Conservation (phyloP, 1,140 invertebrate genomes). For the Papilio glaucus region DNA sequence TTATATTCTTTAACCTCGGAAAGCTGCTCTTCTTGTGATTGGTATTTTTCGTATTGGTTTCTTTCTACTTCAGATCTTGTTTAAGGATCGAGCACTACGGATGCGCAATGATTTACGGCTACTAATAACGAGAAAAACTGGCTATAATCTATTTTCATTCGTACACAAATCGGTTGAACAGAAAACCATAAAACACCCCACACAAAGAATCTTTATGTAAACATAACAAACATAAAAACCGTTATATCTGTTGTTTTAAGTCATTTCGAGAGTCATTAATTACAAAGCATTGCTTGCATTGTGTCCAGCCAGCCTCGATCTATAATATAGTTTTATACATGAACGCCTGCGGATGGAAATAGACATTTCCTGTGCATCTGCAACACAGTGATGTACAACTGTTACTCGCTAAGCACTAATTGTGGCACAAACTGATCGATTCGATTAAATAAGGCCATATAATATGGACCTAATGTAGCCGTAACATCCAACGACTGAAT, state of each 20-base stretch:
- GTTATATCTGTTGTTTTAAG: slow-evolving; percentile 82
- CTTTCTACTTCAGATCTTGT: slow-evolving; percentile 68
- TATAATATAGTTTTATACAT: slow-evolving; percentile 69
- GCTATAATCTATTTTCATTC: slow-evolving; percentile 82
- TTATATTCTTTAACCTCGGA: background rate
- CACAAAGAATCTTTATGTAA: slow-evolving; percentile 84
- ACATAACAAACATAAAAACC: slow-evolving; percentile 81
- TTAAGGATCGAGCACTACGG: slow-evolving; percentile 70
- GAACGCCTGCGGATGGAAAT: slow-evolving; percentile 31
- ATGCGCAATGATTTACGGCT: slow-evolving; percentile 79
- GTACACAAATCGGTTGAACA: slow-evolving; percentile 82
- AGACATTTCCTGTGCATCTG: slow-evolving; percentile 9
- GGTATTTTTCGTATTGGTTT: slow-evolving; percentile 49
- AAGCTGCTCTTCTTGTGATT: slow-evolving; percentile 17
- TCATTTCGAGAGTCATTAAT: slow-evolving; percentile 81
- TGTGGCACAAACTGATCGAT: slow-evolving; percentile 2
- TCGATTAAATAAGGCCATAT: background rate
- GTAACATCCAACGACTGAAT: background rate
- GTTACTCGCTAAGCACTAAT: background rate
- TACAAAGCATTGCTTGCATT: slow-evolving; percentile 71
- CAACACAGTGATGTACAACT: background rate
- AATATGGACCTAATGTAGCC: slow-evolving; percentile 38
- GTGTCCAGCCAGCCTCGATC: slow-evolving; percentile 57
- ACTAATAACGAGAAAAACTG: slow-evolving; percentile 82
- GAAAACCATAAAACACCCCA: slow-evolving; percentile 82